Evolutionary conservation across 2,888 invertebrate species (phyloP), one percentile per base, ranked within the genome.

Genomic region (Caenorhabditis japonica): DNA sequence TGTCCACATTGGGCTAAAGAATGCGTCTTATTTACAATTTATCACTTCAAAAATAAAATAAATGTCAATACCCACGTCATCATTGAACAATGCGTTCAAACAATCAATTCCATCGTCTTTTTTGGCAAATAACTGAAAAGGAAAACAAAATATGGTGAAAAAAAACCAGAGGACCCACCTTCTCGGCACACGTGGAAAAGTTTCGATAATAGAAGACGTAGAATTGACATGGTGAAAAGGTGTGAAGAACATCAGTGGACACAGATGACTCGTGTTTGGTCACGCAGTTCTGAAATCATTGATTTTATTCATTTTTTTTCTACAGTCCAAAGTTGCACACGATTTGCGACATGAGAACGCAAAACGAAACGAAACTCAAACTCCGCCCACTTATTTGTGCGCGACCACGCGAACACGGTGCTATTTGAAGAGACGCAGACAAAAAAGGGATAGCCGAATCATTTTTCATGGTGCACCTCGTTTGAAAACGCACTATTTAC

Each of bases 171-270:
- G n/a, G 13, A 39, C 53, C 23, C 21, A 56, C 64, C 39, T 64
- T 47, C 8, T 47, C 43, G n/a, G 66, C 66, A 49, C 66, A 66
- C 2, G 33, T 25, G 13, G 49, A 41, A 15, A 66, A 66, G 23
- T 66, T 25, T 19, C 51, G 1, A 25, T 51, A 43, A 19, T 66
- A 66, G 36, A 43, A 66, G 3, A 58, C 49, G 34, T 66, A 51
- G 23, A 66, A 66, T 17, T 66, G 66, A 17, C 66, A 66, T 12
- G 66, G 51, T 13, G 49, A 23, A 27, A 66, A 66, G 1, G 66
- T 51, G 36, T 66, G 66, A 12, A 66, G 56, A 3, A 66, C 56
- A 30, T 66, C 66, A 1, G 41, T 46, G 0, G 66, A 66, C 0
- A 56, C 23, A 12, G 33, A 19, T 4, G 66, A 49, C 5, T 66